Evolutionary conservation across 2,888 invertebrate species (phyloP), one percentile per base, ranked within the genome.

Genomic region (Drosophila ezoana): DNA sequence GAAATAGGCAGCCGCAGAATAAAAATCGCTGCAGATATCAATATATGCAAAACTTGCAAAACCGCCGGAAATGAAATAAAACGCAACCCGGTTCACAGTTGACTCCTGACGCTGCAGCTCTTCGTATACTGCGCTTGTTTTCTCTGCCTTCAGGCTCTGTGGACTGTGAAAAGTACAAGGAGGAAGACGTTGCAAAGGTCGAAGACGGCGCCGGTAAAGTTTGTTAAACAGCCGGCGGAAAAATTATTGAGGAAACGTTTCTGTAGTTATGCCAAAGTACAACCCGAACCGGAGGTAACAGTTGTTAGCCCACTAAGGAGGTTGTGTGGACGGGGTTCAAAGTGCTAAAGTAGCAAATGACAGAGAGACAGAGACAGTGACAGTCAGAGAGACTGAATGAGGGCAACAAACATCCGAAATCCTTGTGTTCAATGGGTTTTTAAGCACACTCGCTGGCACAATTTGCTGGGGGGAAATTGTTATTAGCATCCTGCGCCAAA

Each of bases 241-340:
- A 85, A 79, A 79, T 79, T 79, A 81, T 76, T 68, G 63, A 62
- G 70, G 56, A 76, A 73, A 56, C 76, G 65, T 45, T 69, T 61
- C 52, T 44, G 43, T 35, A 32, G 43, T 32, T 63, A 37, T 43
- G 51, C 43, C 56, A 48, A 53, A 75, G 52, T 35, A 52, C 52
- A 52, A 41, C 20, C 56, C 58, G 16, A 62, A 49, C 51, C 56
- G 76, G 67, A 63, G 59, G 63, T 63, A 63, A 75, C 75, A 70
- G 60, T 71, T 79, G 76, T 41, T 32, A 28, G 59, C 57, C 37
- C 45, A 49, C 38, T 53, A 44, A 71, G 18, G 16, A 53, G 40
- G 41, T 49, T 35, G 51, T 18, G 33, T 59, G 44, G 45, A 44
- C 53, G 38, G 48, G 20, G 35, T 43, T 49, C 38, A 65, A 74